phyloP scores from a whole-genome alignment of 2,888 invertebrate species.

The Holacanthella duospinosa region DNA sequence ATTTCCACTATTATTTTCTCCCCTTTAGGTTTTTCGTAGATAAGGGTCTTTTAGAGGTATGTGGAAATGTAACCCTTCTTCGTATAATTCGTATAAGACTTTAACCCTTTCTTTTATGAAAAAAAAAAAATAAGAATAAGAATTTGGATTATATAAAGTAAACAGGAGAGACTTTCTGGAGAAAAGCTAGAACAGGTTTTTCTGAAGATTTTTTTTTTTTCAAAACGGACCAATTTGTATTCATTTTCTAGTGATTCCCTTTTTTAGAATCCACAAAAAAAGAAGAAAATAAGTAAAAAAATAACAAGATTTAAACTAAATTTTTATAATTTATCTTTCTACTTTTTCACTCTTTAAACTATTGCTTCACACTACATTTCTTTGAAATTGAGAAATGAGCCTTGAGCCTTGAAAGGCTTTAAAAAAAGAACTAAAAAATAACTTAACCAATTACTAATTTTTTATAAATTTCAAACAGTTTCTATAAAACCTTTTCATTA shows the following conservation, averaged over 20 bases:
- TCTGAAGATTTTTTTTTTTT: not conserved
- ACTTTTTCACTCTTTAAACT: not conserved
- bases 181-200: constrained; percentile 10
- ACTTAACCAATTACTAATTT: not conserved
- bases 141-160: no score
- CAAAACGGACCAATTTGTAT: constrained; percentile 33
- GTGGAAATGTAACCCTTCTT: no score
- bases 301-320: not conserved
- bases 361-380: not conserved
- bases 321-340: constrained; percentile 1
- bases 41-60: no score
- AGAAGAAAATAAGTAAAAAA: not conserved
- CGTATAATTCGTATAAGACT: no score
- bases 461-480: no score
- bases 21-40: no score
- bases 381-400: not conserved
- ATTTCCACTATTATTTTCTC: no score
- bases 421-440: not conserved
- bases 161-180: not conserved
- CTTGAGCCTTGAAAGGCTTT: not conserved
- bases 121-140: no score
- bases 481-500: no score
- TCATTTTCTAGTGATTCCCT: constrained; percentile 38
- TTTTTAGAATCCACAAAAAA: constrained; percentile 9
- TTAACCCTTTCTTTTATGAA: no score